Evolutionary conservation across 1,140 invertebrate genomes (phyloP).

Genomic region (Drosophila asahinai): DNA sequence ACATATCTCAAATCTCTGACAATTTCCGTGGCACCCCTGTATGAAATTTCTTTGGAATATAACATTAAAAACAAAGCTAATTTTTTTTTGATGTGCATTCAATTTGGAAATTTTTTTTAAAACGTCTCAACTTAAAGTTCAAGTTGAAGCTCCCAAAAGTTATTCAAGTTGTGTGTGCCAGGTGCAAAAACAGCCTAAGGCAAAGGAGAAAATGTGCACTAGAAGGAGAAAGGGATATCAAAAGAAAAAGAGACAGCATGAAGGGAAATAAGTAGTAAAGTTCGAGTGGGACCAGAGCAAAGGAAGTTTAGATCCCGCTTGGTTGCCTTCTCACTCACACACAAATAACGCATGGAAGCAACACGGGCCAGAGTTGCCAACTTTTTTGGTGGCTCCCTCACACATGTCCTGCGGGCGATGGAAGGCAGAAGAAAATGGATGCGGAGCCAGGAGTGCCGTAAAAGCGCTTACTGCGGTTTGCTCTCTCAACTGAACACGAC

Average conservation of each 20-base stretch:
- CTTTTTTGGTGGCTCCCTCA: slow-evolving; percentile 16
- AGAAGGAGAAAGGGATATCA: too few relatives aligned
- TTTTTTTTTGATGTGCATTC: slow-evolving; percentile 3
- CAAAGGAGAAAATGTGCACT: too few relatives aligned
- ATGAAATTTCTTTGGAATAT: background rate
- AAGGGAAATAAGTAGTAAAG: background rate
- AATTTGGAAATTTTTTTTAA: background rate
- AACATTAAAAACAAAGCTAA: background rate
- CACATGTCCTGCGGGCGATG: background rate
- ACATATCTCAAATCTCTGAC: background rate
- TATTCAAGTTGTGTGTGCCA: slow-evolving; percentile 28
- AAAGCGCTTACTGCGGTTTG: slow-evolving; percentile 53
- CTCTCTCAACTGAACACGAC: slow-evolving; percentile 60
- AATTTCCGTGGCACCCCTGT: background rate
- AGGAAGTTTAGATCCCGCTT: slow-evolving; percentile 29
- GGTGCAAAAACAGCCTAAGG: slow-evolving; percentile 60
- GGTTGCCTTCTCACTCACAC: slow-evolving; percentile 27
- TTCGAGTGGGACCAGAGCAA: background rate
- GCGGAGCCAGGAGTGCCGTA: slow-evolving; percentile 6
- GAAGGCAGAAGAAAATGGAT: background rate
- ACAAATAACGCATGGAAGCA: slow-evolving; percentile 7
- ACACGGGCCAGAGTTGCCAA: slow-evolving; percentile 37
- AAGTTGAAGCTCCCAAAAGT: slow-evolving; percentile 42
- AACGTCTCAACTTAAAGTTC: slow-evolving; percentile 42
- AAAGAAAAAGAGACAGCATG: background rate